These are phyloP conservation scores for Cacajao melanocephalus DNA, from an alignment of 2,797 vertebrate genomes.

Conservation along the genomic window DNA sequence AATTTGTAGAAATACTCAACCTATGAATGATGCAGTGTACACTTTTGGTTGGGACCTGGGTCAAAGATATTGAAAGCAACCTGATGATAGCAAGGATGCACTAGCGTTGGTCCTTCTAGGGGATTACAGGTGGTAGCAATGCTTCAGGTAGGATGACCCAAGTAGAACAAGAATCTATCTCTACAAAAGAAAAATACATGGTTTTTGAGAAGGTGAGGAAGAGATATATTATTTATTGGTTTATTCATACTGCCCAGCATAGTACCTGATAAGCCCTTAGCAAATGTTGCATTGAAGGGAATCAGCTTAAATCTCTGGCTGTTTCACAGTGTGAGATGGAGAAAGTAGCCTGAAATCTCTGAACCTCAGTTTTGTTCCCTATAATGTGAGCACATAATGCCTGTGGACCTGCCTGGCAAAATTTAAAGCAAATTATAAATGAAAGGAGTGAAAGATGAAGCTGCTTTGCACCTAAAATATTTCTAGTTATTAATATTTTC, in stretches of 20 bases:
- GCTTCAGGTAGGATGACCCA: neutral
- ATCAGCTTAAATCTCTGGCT: neutral
- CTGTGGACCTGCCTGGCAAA: neutral
- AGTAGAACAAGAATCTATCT: neutral
- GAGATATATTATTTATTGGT: neutral
- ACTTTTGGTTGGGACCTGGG: neutral
- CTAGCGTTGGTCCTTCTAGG: neutral
- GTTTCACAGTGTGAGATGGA: neutral
- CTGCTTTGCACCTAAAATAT: conserved; percentile 27
- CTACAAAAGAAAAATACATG: fast-evolving
- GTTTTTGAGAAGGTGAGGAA: neutral
- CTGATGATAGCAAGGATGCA: fast-evolving
- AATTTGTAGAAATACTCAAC: neutral
- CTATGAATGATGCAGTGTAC: neutral
- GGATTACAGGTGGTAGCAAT: neutral
- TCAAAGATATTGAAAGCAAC: neutral
- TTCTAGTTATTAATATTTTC: conserved; percentile 59
- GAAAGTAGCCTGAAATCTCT: neutral
- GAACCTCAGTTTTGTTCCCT: neutral
- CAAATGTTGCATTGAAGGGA: neutral
- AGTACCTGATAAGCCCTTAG: neutral
- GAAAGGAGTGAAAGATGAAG: neutral
- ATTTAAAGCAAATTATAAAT: conserved; percentile 32
- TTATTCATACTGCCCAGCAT: neutral
- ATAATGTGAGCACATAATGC: neutral